These are phyloP conservation scores for Aelia acuminata DNA, from an alignment of 2,888 invertebrate species.

Conservation along the genomic window DNA sequence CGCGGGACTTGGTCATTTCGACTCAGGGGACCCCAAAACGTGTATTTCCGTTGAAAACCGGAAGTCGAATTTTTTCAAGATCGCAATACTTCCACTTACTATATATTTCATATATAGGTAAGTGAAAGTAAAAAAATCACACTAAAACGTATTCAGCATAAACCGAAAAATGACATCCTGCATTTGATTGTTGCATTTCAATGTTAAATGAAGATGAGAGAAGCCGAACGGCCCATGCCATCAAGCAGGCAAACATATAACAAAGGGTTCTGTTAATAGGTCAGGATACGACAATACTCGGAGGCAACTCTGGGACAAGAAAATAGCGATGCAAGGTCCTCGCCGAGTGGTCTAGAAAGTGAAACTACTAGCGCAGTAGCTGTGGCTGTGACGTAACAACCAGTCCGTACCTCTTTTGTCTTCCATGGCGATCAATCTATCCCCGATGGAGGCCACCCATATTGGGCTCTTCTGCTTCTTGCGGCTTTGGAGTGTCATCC, in stretches of 20 bases:
- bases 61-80: too few species aligned
- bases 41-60: too few species aligned
- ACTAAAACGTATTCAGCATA: too few species aligned
- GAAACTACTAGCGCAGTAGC: neutral
- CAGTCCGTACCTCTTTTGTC: conserved; percentile 19
- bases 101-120: too few species aligned
- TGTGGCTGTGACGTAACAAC: neutral
- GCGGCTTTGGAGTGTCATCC: neutral
- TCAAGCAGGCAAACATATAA: neutral
- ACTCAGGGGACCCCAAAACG: too few species aligned
- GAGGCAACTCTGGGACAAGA: neutral
- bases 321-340: neutral
- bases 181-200: too few species aligned
- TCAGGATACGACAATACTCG: neutral
- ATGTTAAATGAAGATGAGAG: too few species aligned
- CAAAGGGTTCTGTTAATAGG: neutral
- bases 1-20: too few species aligned
- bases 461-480: neutral
- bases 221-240: too few species aligned
- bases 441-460: neutral
- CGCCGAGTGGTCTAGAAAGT: neutral
- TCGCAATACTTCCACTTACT: too few species aligned
- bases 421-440: neutral
- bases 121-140: too few species aligned
- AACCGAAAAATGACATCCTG: too few species aligned